Evolutionary conservation across 1,140 invertebrate species (phyloP).

Genomic region (Charaxes varanes): DNA sequence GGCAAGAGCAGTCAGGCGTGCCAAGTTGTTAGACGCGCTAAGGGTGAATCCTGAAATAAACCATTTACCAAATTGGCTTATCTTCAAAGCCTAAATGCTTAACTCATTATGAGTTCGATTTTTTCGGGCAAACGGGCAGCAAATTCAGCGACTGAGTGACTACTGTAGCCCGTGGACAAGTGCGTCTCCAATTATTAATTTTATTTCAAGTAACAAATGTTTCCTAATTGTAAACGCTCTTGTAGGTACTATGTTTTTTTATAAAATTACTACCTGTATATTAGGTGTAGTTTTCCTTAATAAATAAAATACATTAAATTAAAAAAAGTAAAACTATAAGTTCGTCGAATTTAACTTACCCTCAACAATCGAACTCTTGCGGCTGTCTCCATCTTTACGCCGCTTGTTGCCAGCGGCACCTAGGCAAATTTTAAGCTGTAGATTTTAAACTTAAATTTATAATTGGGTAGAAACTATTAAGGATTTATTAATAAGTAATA

Average conservation of each 20-base stretch:
- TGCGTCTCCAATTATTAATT: no score
- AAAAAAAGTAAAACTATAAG: background rate
- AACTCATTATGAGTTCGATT: no score
- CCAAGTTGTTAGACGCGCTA: conserved; percentile 86
- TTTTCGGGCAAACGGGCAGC: no score
- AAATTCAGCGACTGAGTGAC: no score
- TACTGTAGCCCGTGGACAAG: no score
- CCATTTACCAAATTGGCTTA: background rate
- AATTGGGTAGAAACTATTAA: no score
- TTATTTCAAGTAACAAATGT: no score
- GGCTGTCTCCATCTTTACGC: conserved; percentile 76
- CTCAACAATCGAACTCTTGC: conserved; percentile 90
- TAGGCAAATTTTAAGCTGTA: conserved; percentile 21
- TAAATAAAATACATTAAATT: background rate
- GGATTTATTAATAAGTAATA: no score
- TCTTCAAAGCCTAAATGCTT: background rate
- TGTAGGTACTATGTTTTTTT: no score
- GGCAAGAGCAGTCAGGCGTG: conserved; percentile 93
- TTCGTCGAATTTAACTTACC: conserved; percentile 46
- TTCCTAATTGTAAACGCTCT: no score
- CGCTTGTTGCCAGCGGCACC: conserved; percentile 68
- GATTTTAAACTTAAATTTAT: background rate
- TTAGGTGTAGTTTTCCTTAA: background rate
- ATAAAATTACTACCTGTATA: no score
- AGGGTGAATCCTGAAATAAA: conserved; percentile 47